Evolutionary conservation across 2,797 vertebrate genomes (phyloP).

Genomic region (Tiaroga cobitis): DNA sequence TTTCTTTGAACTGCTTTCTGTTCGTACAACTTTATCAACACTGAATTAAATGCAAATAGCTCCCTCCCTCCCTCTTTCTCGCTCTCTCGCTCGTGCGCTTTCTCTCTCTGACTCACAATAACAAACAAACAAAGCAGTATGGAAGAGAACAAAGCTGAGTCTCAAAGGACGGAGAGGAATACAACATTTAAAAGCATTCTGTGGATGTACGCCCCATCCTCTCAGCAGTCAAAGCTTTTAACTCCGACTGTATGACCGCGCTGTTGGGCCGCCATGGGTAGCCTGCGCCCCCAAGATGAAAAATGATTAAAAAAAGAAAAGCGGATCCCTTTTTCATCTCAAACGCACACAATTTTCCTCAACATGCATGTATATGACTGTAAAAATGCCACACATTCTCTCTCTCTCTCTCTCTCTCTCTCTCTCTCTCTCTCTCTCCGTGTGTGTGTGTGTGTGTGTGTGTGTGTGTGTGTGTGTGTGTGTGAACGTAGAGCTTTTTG

Average conservation of each 20-base stretch:
- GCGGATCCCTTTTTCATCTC: neutral
- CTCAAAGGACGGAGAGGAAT: constrained; percentile 65
- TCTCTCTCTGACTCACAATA: constrained; percentile 38
- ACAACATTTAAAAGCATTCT: constrained; percentile 72
- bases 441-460: too few relatives aligned
- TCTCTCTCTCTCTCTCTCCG: too few relatives aligned
- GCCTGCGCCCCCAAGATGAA: neutral
- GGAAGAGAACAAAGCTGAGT: constrained; percentile 65
- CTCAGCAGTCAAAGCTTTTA: constrained; percentile 56
- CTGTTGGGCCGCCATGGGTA: constrained; percentile 35
- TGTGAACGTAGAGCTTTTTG: constrained; percentile 28
- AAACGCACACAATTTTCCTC: constrained; percentile 14
- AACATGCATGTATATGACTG: constrained; percentile 1
- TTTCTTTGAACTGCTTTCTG: constrained; percentile 45
- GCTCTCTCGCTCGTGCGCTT: neutral
- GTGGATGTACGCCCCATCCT: constrained; percentile 47
- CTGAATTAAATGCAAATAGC: constrained; percentile 41
- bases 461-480: neutral
- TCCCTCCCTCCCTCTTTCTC: constrained; percentile 16
- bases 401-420: neutral
- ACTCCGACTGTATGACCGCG: constrained; percentile 37
- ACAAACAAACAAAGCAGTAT: constrained; percentile 66
- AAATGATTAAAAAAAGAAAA: constrained; percentile 13
- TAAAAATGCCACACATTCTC: constrained; percentile 5
- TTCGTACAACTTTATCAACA: constrained; percentile 42